Conservation (phyloP, 2,113 vertebrate genomes). For the Psilopogon haemacephalus region DNA sequence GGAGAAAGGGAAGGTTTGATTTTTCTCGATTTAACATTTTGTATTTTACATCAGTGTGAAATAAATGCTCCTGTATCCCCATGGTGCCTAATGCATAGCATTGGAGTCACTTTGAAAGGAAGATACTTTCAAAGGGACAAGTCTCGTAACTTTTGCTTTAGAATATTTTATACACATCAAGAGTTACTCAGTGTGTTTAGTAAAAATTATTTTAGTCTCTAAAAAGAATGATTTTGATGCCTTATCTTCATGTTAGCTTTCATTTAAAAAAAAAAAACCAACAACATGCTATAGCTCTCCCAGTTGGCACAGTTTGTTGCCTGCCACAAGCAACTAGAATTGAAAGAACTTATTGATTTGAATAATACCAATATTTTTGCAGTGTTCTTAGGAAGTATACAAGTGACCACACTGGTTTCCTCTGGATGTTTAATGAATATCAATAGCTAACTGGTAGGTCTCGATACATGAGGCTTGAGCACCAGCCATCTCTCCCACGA, state of each 20-base stretch:
- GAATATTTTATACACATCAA: background rate
- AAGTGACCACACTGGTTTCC: background rate
- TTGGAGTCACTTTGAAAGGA: background rate
- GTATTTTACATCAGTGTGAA: background rate
- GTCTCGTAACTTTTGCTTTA: background rate
- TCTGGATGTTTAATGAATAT: background rate
- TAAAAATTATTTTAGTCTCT: background rate
- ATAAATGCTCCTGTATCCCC: background rate
- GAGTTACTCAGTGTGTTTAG: background rate
- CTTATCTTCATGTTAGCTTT: background rate
- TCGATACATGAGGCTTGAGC: background rate
- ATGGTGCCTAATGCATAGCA: background rate
- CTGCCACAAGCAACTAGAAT: background rate
- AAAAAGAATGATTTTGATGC: background rate
- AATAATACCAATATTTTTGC: background rate
- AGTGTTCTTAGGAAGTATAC: accelerated
- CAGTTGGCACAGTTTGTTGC: background rate
- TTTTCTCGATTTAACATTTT: background rate
- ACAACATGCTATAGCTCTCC: background rate
- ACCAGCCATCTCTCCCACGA: background rate
- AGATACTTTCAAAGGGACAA: background rate
- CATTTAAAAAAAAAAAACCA: background rate
- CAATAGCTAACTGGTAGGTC: background rate
- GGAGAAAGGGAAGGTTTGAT: background rate
- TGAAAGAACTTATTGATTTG: background rate